Evolutionary conservation across 2,888 invertebrate species (phyloP), one percentile per base, ranked within the genome.

Genomic region (Drosophila quasianomalipes): DNA sequence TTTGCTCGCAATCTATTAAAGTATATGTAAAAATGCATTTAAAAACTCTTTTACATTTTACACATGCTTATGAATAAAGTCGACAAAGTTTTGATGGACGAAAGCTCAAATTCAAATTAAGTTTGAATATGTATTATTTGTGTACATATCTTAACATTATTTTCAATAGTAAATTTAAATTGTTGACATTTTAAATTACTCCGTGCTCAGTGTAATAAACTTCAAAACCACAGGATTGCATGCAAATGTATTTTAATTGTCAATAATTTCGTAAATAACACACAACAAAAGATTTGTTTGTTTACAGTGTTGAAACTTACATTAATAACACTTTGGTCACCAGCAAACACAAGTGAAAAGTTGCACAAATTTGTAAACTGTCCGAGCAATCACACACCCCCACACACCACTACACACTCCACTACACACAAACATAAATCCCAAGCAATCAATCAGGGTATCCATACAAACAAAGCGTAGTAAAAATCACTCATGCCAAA

Each of bases 401-500:
- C 59, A 53, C 47, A 51, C 44, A 47, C 52, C 51, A 51, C 14
- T 39, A 54, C 22, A 52, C 39, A 83, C 22, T 22, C 44, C 41
- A 41, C 41, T 41, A 41, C 58, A 63, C 53, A 63, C 41, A 22
- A 37, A 63, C 62, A 52, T 63, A 41, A 87, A 90, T 82, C 69
- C 68, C 65, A 68, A 76, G 89, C 83, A 85, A 85, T 90, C 90
- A 85, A 69, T 85, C 85, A 85, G 71, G 39, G 52, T 51, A 66
- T 51, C 30, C 35, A 52, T 26, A 31, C 41, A 37, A 35, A 70
- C 51, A 35, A 35, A 67, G 61, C 65, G 59, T 74, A 69, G 77
- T 76, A 72, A 83, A 83, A 91, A 80, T 87, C 87, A 77, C 72
- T 89, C 89, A 91, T 89, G 90, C 85, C 88, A 87, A 76, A 89